Conservation (phyloP, 2,797 vertebrate genomes). For the Oryzias dopingdopingensis region DNA sequence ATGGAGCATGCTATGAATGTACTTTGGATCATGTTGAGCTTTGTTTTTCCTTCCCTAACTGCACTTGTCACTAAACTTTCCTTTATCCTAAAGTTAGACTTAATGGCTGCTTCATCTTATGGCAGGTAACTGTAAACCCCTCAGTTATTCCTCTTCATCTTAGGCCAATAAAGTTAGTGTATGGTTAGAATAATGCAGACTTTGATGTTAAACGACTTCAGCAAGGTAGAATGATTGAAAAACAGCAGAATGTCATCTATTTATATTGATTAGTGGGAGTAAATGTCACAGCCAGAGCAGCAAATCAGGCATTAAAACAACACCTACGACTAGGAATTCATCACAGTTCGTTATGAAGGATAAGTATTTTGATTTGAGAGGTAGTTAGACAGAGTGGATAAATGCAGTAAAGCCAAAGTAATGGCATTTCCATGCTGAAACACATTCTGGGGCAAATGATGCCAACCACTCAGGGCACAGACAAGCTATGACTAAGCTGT, state of each 20-base stretch:
- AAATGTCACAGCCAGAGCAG: constrained; percentile 29
- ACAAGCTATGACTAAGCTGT: constrained; percentile 53
- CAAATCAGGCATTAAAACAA: constrained; percentile 23
- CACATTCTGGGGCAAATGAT: constrained; percentile 41
- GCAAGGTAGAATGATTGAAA: neutral
- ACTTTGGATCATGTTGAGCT: neutral
- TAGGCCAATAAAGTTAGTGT: neutral
- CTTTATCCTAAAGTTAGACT: no score
- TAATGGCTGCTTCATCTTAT: no score
- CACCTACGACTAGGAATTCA: constrained; percentile 18
- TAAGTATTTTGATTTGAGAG: constrained; percentile 15
- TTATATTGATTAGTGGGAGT: constrained; percentile 26
- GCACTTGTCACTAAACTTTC: constrained; percentile 1
- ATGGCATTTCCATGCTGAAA: constrained; percentile 24
- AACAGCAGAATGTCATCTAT: constrained; percentile 18
- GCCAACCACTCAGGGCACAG: constrained; percentile 47
- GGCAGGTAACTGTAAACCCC: no score
- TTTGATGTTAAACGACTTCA: neutral
- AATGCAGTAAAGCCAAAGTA: constrained; percentile 30
- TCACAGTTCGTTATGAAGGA: constrained; percentile 15
- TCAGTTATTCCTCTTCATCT: constrained; percentile 2
- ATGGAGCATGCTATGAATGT: neutral
- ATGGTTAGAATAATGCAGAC: neutral
- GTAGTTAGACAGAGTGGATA: constrained; percentile 19
- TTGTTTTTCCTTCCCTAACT: neutral